A percentile compares a stretch with the other conserved stretches of the same genome.
These are phyloP conservation scores for Whitmania pigra DNA, from an alignment of 1,140 invertebrate genomes.

Conservation along the genomic window DNA sequence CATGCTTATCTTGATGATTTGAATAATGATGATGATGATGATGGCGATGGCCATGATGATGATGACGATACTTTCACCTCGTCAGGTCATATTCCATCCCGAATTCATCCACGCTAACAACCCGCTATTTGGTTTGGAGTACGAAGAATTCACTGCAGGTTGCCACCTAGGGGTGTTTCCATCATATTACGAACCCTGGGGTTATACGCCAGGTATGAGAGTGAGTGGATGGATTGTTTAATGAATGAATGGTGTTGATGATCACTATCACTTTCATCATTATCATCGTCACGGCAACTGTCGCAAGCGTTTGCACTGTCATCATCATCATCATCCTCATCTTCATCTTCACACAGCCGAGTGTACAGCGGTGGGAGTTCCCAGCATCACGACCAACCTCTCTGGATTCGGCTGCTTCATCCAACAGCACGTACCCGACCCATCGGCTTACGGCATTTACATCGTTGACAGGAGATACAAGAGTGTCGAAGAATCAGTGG, in stretches of 20 bases:
- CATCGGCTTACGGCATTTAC: conserved; percentile 95
- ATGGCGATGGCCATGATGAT: too few relatives aligned
- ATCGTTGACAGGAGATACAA: conserved; percentile 86
- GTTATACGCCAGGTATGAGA: conserved; percentile 71
- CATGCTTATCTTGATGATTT: background rate
- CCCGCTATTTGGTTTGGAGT: conserved; percentile 91
- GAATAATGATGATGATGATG: background rate
- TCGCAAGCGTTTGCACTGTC: too few relatives aligned
- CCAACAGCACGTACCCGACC: conserved; percentile 92
- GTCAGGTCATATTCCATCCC: conserved; percentile 88
- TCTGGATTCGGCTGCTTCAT: conserved; percentile 99
- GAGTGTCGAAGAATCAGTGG: conserved; percentile 72
- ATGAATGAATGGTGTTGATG: background rate
- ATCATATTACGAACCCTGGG: conserved; percentile 98
- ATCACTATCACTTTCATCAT: background rate
- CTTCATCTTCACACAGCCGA: conserved; percentile 55
- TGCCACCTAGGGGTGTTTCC: conserved; percentile 97
- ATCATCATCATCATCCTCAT: background rate
- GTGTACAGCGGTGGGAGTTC: conserved; percentile 98
- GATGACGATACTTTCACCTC: too few relatives aligned
- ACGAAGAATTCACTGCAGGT: conserved; percentile 96
- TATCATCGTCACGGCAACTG: background rate
- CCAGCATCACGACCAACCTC: conserved; percentile 89
- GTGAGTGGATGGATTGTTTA: background rate
- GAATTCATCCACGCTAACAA: conserved; percentile 96